Conservation (phyloP, 2,888 invertebrate genomes). For the Electrophaes corylata region DNA sequence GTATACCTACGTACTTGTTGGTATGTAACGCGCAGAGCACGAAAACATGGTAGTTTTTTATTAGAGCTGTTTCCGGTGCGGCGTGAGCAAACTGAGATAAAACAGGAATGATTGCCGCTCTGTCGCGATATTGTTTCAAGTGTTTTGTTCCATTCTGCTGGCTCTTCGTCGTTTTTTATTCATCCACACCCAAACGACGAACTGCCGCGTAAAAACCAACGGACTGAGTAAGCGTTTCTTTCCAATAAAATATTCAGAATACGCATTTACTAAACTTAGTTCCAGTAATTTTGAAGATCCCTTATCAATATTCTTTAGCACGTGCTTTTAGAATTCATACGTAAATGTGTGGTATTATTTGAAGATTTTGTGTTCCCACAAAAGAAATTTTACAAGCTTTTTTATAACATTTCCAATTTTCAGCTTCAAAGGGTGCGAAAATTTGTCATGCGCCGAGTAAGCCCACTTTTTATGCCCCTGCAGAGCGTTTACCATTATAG, state of each 20-base stretch:
- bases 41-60: conserved; percentile 76
- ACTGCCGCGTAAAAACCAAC: conserved; percentile 55
- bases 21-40: conserved; percentile 41
- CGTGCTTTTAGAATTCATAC: conserved; percentile 6
- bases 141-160: conserved; percentile 73
- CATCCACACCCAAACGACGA: conserved; percentile 63
- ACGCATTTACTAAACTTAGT: conserved; percentile 16
- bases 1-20: conserved; percentile 27
- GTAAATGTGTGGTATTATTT: background rate
- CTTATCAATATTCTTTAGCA: background rate
- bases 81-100: conserved; percentile 82
- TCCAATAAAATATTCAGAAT: conserved; percentile 48
- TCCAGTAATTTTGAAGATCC: conserved; percentile 13
- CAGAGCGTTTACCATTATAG: conserved; percentile 37
- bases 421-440: conserved; percentile 39
- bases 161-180: conserved; percentile 67
- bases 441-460: conserved; percentile 38
- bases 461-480: conserved; percentile 34
- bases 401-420: conserved; percentile 39
- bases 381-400: conserved; percentile 36
- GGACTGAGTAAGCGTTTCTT: conserved; percentile 52
- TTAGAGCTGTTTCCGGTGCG: conserved; percentile 75
- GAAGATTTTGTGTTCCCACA: conserved; percentile 23
- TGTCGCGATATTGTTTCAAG: conserved; percentile 80
- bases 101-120: conserved; percentile 81